Evolutionary conservation across 2,888 invertebrate genomes (phyloP).

Genomic region (Torymus auratus): DNA sequence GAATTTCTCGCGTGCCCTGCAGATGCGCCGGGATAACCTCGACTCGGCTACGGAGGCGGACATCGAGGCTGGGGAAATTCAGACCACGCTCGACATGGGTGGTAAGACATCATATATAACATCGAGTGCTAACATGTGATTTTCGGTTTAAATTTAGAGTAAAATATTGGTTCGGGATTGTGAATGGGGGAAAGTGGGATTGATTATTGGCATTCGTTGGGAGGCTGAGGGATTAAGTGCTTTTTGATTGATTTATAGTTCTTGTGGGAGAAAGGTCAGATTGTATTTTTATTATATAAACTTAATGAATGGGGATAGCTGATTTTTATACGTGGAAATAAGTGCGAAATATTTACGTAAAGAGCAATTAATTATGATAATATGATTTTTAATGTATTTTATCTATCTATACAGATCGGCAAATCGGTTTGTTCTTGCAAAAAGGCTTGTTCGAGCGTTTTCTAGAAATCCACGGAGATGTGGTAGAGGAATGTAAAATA

Average conservation of each 20-base stretch:
- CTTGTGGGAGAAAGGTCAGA: too few relatives aligned
- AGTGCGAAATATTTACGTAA: too few relatives aligned
- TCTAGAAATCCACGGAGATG: constrained; percentile 81
- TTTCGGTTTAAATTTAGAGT: constrained; percentile 61
- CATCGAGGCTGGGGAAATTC: constrained; percentile 79
- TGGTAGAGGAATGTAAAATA: constrained; percentile 83
- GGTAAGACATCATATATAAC: constrained; percentile 74
- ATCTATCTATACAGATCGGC: constrained; percentile 83
- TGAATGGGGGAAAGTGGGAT: too few relatives aligned
- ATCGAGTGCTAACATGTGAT: constrained; percentile 31
- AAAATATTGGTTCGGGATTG: too few relatives aligned
- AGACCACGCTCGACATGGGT: constrained; percentile 86
- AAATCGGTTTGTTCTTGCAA: constrained; percentile 87
- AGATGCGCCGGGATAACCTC: constrained; percentile 78
- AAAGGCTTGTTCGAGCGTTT: constrained; percentile 84
- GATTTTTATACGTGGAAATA: too few relatives aligned
- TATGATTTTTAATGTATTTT: neutral
- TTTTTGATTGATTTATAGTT: too few relatives aligned
- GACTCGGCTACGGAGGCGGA: constrained; percentile 65
- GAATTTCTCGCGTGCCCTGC: constrained; percentile 85
- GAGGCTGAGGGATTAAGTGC: too few relatives aligned
- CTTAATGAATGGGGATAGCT: too few relatives aligned
- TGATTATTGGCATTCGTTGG: too few relatives aligned
- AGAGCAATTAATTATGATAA: too few relatives aligned
- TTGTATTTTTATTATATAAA: too few relatives aligned